phyloP scores from a whole-genome alignment of 2,888 invertebrate species.

The Caenorhabditis auriculariae region DNA sequence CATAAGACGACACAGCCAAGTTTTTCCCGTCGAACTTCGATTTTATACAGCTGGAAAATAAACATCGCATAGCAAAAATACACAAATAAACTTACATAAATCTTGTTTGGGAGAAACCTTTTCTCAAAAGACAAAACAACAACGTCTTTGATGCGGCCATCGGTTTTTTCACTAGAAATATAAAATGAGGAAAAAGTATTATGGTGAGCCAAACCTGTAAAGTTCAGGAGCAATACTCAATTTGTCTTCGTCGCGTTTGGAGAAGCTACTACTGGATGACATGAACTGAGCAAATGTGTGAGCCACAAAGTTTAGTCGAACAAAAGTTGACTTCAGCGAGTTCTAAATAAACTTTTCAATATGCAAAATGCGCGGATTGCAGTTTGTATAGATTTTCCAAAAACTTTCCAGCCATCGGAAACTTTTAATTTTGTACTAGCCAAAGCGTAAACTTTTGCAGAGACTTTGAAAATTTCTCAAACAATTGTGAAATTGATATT shows the following conservation, averaged over 20 bases:
- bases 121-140: conserved; percentile 88
- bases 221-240: conserved; percentile 90
- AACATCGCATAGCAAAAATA: background rate
- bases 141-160: conserved; percentile 83
- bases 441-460: too few relatives aligned
- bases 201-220: conserved; percentile 76
- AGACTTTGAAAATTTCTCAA: too few relatives aligned
- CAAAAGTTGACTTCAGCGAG: conserved; percentile 65
- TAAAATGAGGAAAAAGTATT: conserved; percentile 6
- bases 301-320: conserved; percentile 95
- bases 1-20: conserved; percentile 71
- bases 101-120: conserved; percentile 92
- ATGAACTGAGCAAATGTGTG: conserved; percentile 82
- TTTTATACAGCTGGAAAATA: conserved; percentile 54
- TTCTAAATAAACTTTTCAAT: conserved; percentile 13
- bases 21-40: conserved; percentile 42
- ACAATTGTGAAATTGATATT: too few relatives aligned
- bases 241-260: conserved; percentile 65
- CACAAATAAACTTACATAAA: conserved; percentile 75
- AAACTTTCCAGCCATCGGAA: too few relatives aligned
- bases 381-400: too few relatives aligned
- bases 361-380: too few relatives aligned
- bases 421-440: too few relatives aligned
- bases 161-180: conserved; percentile 69
- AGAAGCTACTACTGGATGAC: conserved; percentile 18